A percentile compares a stretch with the other conserved stretches of the same genome.
Conservation (phyloP, 2,888 invertebrate genomes). For the Hyppa rectilinea region DNA sequence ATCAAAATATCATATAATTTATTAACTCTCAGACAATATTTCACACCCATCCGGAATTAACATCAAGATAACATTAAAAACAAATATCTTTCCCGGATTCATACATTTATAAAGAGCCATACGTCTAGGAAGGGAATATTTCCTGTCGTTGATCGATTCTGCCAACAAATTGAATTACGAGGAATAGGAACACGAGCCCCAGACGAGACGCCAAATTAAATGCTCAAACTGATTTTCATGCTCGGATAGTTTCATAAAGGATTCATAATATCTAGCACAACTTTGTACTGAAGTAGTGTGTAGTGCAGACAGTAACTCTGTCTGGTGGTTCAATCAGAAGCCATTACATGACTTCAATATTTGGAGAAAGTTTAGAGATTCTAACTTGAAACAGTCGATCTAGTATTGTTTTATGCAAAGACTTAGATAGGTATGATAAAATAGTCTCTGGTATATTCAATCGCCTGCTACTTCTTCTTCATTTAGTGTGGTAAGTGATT, state of each 20-base stretch:
- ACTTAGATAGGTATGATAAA: too few species aligned
- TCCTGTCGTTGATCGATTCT: conserved; percentile 81
- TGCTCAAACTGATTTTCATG: conserved; percentile 79
- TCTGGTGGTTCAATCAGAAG: conserved; percentile 16
- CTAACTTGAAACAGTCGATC: not conserved
- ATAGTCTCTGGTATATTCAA: too few species aligned
- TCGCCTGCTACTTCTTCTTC: too few species aligned
- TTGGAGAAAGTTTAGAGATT: not conserved
- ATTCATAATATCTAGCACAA: conserved; percentile 48
- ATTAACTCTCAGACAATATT: not conserved
- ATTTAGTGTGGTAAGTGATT: too few species aligned
- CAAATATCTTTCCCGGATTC: conserved; percentile 24
- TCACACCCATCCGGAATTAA: not conserved
- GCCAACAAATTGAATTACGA: conserved; percentile 82
- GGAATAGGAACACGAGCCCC: conserved; percentile 67
- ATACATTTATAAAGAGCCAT: conserved; percentile 51
- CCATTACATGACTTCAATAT: not conserved
- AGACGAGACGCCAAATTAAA: conserved; percentile 77
- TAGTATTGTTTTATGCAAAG: not conserved
- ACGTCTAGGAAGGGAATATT: conserved; percentile 72
- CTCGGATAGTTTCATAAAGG: conserved; percentile 75
- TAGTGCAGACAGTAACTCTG: conserved; percentile 30
- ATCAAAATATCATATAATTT: not conserved
- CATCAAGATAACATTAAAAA: conserved; percentile 4
- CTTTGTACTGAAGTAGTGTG: conserved; percentile 32